phyloP scores from a whole-genome alignment of 1,140 invertebrate genomes.

The Orius laevigatus region DNA sequence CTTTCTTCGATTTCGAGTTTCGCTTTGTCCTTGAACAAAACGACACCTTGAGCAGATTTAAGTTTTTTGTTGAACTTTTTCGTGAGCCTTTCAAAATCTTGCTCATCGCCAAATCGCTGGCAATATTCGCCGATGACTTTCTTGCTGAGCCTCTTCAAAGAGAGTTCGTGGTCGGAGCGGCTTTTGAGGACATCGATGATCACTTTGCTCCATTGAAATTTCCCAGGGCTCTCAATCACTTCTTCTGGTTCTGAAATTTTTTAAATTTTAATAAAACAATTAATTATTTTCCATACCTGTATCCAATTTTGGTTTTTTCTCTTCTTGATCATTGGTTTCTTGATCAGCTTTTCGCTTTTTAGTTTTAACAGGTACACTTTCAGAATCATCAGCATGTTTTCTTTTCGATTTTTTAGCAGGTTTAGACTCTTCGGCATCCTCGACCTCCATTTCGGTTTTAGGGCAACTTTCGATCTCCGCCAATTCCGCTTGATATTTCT shows the following conservation, averaged over 20 bases:
- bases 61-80: slow-evolving; percentile 18
- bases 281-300: neutral
- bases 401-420: slow-evolving; percentile 8
- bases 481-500: slow-evolving; percentile 6
- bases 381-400: neutral
- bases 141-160: slow-evolving; percentile 12
- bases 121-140: slow-evolving; percentile 16
- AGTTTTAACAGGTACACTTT: neutral
- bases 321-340: neutral
- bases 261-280: neutral
- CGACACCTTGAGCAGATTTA: slow-evolving; percentile 9
- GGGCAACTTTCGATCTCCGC: slow-evolving; percentile 1
- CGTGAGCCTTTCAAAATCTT: slow-evolving; percentile 13
- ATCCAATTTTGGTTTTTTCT: neutral
- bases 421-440: neutral
- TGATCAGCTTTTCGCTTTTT: neutral
- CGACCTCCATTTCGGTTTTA: neutral
- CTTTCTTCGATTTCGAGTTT: slow-evolving; percentile 6
- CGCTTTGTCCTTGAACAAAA: slow-evolving; percentile 16
- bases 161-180: slow-evolving; percentile 12
- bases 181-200: slow-evolving; percentile 12
- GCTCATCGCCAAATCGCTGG: slow-evolving; percentile 6
- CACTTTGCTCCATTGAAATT: slow-evolving; percentile 15
- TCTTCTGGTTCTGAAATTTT: too few relatives aligned
- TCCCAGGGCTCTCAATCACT: neutral